Evolutionary conservation across 2,888 invertebrate genomes (phyloP).

Genomic region (Aelia acuminata): DNA sequence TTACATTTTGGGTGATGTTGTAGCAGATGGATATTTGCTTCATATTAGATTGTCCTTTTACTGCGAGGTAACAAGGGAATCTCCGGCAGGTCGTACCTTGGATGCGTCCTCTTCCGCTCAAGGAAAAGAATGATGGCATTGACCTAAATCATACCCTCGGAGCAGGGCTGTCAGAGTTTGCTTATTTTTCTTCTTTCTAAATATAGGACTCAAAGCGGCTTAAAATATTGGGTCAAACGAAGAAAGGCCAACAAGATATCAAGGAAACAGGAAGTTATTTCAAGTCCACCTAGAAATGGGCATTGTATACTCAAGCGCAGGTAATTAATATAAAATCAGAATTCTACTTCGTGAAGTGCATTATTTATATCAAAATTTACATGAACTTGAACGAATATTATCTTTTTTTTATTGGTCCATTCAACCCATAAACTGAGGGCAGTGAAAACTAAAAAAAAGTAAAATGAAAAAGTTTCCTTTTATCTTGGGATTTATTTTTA

Average conservation of each 20-base stretch:
- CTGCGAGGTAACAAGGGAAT: not conserved
- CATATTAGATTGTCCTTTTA: not conserved
- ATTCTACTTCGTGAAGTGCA: too few species aligned
- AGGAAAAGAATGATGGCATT: constrained; percentile 4
- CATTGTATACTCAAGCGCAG: not conserved
- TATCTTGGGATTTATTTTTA: too few species aligned
- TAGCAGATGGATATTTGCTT: not conserved
- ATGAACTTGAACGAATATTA: too few species aligned
- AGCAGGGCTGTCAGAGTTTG: not conserved
- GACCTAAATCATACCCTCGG: not conserved
- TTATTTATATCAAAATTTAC: too few species aligned
- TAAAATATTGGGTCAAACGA: not conserved
- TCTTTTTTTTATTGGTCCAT: too few species aligned
- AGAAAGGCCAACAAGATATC: not conserved
- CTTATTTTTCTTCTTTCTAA: not conserved
- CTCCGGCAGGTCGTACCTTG: not conserved
- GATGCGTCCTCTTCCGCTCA: not conserved
- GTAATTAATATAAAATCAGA: not conserved
- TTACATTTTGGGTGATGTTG: too few species aligned
- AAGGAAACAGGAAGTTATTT: not conserved
- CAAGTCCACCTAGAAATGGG: not conserved
- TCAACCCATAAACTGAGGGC: too few species aligned
- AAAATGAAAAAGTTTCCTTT: too few species aligned
- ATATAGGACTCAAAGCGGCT: not conserved
- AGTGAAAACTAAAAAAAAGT: too few species aligned